A percentile compares a stretch with the other conserved stretches of the same genome.
Conservation (phyloP, 2,113 vertebrate species). For the Excalfactoria chinensis region DNA sequence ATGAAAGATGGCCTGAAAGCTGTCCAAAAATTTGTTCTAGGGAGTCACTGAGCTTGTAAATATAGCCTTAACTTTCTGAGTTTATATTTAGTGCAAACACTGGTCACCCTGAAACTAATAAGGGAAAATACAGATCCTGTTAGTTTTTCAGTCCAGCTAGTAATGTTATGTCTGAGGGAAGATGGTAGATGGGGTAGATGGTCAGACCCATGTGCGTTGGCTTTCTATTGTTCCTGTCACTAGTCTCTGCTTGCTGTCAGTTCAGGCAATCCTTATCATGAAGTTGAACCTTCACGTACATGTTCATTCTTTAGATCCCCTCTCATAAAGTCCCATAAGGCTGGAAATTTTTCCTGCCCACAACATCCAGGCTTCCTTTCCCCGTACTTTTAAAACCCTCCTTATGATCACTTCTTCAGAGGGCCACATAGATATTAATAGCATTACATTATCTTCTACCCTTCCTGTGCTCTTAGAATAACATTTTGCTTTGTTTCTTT, state of each 20-base stretch:
- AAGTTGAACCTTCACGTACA: neutral
- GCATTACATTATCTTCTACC: neutral
- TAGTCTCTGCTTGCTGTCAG: neutral
- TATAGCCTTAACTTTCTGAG: constrained; percentile 22
- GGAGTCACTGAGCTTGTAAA: constrained; percentile 15
- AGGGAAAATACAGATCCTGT: neutral
- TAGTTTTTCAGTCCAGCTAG: constrained; percentile 17
- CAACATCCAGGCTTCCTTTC: neutral
- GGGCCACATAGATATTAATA: neutral
- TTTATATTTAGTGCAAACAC: neutral
- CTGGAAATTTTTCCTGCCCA: neutral
- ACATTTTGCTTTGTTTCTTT: neutral
- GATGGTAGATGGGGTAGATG: neutral
- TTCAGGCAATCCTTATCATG: neutral
- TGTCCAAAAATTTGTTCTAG: constrained; percentile 35
- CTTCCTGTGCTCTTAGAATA: neutral
- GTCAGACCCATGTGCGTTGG: neutral
- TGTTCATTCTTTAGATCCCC: neutral
- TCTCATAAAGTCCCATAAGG: neutral
- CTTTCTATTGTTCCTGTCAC: neutral
- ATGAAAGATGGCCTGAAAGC: constrained; percentile 17
- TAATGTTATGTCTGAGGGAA: neutral
- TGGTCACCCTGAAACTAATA: neutral
- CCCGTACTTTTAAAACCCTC: neutral
- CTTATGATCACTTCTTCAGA: neutral